Evolutionary conservation across 2,797 vertebrate genomes (phyloP).

Genomic region (Enteromius thamalakanensis): DNA sequence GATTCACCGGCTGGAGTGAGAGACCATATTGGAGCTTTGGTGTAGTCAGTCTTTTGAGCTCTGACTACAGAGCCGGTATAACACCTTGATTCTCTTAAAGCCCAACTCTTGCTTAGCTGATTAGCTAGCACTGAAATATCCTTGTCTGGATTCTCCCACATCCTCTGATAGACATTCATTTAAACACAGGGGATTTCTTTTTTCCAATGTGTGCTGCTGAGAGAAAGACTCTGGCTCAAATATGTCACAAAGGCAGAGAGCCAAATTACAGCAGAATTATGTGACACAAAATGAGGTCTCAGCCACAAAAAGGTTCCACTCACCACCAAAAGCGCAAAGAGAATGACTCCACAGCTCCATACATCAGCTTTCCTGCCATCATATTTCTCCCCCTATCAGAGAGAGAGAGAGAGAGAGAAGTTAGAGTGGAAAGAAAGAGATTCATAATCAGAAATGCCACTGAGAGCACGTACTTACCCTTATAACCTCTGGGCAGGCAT

Average conservation of each 20-base stretch:
- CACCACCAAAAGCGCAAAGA: constrained; percentile 96
- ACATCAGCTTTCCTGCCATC: constrained; percentile 94
- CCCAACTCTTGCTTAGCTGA: constrained; percentile 18
- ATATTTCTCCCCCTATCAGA: constrained; percentile 81
- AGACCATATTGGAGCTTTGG: constrained; percentile 22
- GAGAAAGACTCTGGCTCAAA: background rate
- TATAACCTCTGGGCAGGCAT: constrained; percentile 84
- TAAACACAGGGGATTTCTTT: constrained; percentile 7
- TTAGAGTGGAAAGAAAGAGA: constrained; percentile 22
- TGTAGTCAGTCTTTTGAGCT: constrained; percentile 37
- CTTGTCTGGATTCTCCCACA: constrained; percentile 19
- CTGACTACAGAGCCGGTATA: background rate
- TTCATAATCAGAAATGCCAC: constrained; percentile 45
- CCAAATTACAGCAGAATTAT: constrained; percentile 18
- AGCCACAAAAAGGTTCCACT: constrained; percentile 68
- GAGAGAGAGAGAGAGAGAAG: constrained; percentile 21
- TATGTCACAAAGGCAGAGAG: constrained; percentile 13
- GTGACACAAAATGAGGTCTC: constrained; percentile 18
- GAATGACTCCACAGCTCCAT: constrained; percentile 98
- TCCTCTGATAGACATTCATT: background rate
- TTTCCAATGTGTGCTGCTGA: background rate
- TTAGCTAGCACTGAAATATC: constrained; percentile 26
- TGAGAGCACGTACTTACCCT: constrained; percentile 73
- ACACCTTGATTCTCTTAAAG: constrained; percentile 33
- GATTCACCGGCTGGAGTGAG: constrained; percentile 20